A percentile compares a stretch with the other conserved stretches of the same genome.
phyloP scores from a whole-genome alignment of 2,888 invertebrate species.

The Drosophila rubida region DNA sequence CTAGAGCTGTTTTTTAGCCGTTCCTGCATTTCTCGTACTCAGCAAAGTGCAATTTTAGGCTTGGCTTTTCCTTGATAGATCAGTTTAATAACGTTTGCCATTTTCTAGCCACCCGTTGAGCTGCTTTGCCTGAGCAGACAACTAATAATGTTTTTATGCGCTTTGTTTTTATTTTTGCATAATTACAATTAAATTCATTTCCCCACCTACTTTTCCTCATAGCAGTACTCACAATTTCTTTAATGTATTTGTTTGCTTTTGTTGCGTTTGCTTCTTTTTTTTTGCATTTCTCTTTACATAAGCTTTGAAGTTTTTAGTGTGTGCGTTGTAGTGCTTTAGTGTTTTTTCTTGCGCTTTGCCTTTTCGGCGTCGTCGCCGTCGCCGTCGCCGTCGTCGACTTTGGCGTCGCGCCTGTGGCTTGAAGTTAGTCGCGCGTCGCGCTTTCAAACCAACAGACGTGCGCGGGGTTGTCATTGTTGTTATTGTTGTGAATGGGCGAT shows the following conservation, averaged over 20 bases:
- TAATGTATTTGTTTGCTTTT: constrained; percentile 32
- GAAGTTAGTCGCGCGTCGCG: constrained; percentile 72
- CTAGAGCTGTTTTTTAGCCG: background rate
- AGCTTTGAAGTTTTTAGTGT: constrained; percentile 43
- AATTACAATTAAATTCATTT: constrained; percentile 55
- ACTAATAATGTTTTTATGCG: constrained; percentile 14
- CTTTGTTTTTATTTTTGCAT: constrained; percentile 31
- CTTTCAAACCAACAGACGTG: constrained; percentile 70
- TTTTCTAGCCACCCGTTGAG: constrained; percentile 1
- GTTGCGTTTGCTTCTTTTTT: constrained; percentile 30
- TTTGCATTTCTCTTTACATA: constrained; percentile 71
- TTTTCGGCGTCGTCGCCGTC: constrained; percentile 24
- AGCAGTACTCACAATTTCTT: constrained; percentile 43
- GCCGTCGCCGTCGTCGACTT: constrained; percentile 25
- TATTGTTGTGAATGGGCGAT: background rate
- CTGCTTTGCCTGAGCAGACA: constrained; percentile 3
- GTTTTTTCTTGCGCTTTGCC: constrained; percentile 29
- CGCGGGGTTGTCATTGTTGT: constrained; percentile 20
- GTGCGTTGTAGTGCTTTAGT: constrained; percentile 17
- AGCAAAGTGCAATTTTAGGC: background rate
- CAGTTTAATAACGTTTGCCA: constrained; percentile 23
- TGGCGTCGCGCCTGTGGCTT: constrained; percentile 50
- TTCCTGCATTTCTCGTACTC: background rate
- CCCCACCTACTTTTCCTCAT: constrained; percentile 53
- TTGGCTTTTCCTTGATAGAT: constrained; percentile 2